These are phyloP conservation scores for Yponomeuta plumbellus DNA, from an alignment of 2,888 invertebrate species.

Conservation along the genomic window DNA sequence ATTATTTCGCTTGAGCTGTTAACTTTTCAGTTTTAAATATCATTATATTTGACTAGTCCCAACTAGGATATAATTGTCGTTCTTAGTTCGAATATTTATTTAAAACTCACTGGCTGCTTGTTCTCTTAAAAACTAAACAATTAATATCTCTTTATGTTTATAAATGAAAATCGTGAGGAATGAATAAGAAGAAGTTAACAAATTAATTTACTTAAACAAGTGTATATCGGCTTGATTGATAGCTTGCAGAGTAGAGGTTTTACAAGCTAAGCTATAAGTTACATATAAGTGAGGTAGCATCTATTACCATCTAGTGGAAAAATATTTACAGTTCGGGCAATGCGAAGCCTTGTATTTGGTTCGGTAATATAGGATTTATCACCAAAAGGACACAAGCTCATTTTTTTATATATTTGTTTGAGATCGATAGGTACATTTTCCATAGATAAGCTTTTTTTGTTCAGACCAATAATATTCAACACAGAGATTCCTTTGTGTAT, in stretches of 20 bases:
- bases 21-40: slow-evolving; percentile 50
- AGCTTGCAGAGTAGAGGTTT: slow-evolving; percentile 26
- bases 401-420: slow-evolving; percentile 15
- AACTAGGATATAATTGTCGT: background rate
- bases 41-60: slow-evolving; percentile 65
- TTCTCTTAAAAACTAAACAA: background rate
- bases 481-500: slow-evolving; percentile 53
- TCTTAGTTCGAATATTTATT: background rate
- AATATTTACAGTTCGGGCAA: slow-evolving; percentile 68
- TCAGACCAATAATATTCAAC: slow-evolving; percentile 24
- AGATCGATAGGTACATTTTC: slow-evolving; percentile 8
- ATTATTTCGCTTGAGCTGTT: slow-evolving; percentile 11
- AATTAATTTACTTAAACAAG: slow-evolving; percentile 13
- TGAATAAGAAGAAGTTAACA: slow-evolving; percentile 18
- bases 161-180: slow-evolving; percentile 1
- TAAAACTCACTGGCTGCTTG: background rate
- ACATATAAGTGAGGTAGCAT: slow-evolving; percentile 73
- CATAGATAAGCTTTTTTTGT: background rate
- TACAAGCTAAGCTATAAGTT: slow-evolving; percentile 69
- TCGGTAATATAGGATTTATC: slow-evolving; percentile 39
- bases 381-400: slow-evolving; percentile 34
- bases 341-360: slow-evolving; percentile 57
- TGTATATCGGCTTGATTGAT: slow-evolving; percentile 12
- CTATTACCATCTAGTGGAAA: slow-evolving; percentile 70
- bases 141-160: background rate